Evolutionary conservation across 1,140 invertebrate genomes (phyloP).

Genomic region (Hirudo medicinalis): DNA sequence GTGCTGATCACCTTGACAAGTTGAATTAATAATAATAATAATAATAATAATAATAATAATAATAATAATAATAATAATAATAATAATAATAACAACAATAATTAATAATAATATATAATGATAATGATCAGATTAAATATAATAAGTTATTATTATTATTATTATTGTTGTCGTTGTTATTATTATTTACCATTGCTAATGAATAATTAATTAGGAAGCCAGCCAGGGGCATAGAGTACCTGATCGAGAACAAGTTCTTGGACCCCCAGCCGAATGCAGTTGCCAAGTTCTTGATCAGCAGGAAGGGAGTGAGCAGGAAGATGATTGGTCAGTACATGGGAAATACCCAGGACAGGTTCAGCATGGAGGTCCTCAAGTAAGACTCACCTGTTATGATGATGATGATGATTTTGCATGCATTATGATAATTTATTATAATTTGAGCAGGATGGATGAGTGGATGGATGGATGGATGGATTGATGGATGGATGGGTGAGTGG

Average conservation of each 20-base stretch:
- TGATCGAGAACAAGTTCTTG: slow-evolving; percentile 82
- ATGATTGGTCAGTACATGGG: slow-evolving; percentile 99
- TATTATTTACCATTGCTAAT: neutral
- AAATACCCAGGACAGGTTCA: slow-evolving; percentile 85
- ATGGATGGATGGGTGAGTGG: too few species aligned
- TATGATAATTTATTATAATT: too few species aligned
- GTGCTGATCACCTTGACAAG: too few species aligned
- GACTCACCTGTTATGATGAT: slow-evolving; percentile 37
- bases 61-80: slow-evolving; percentile 4
- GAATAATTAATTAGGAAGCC: slow-evolving; percentile 56
- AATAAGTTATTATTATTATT: neutral
- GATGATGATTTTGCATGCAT: too few species aligned
- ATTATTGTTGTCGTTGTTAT: slow-evolving; percentile 20
- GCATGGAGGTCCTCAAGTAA: slow-evolving; percentile 86
- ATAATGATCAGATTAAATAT: too few species aligned
- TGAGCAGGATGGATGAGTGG: too few species aligned
- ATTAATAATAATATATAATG: too few species aligned
- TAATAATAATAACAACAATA: too few species aligned
- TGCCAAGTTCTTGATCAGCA: slow-evolving; percentile 81
- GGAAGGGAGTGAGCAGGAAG: slow-evolving; percentile 92
- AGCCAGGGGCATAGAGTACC: slow-evolving; percentile 82
- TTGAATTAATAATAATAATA: neutral
- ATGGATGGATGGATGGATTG: too few species aligned
- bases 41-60: neutral
- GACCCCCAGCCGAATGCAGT: slow-evolving; percentile 83